These are phyloP conservation scores for Gopherus flavomarginatus DNA, from an alignment of 2,113 vertebrate genomes.

Conservation along the genomic window DNA sequence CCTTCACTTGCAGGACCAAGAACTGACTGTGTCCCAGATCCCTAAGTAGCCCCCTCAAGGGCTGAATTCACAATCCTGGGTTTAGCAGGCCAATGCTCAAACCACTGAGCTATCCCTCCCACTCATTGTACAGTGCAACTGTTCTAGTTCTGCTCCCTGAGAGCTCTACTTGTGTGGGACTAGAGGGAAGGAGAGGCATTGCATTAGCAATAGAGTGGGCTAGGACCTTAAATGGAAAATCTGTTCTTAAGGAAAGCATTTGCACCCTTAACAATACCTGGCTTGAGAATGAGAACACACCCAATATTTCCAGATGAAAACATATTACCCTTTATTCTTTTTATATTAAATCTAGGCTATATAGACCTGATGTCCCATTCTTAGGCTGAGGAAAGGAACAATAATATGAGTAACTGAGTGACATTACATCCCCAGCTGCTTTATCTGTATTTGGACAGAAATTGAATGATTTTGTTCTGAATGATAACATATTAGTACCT, in stretches of 20 bases:
- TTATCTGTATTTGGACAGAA: not conserved
- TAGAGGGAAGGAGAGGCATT: not conserved
- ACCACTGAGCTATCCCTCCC: too few relatives aligned
- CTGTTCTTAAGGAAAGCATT: slow-evolving; percentile 52
- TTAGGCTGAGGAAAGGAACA: not conserved
- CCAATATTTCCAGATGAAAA: not conserved
- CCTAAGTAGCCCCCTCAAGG: too few relatives aligned
- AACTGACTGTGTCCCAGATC: too few relatives aligned
- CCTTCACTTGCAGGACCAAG: too few relatives aligned
- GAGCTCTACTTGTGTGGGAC: not conserved
- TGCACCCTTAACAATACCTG: not conserved
- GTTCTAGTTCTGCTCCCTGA: slow-evolving; percentile 17
- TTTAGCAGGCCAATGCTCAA: too few relatives aligned
- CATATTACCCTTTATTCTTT: not conserved
- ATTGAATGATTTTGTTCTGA: not conserved
- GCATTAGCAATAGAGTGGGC: not conserved
- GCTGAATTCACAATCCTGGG: too few relatives aligned
- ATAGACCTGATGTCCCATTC: not conserved
- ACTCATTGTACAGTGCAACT: not conserved
- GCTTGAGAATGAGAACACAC: slow-evolving; percentile 13
- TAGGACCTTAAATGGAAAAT: slow-evolving; percentile 43
- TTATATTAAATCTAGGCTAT: not conserved
- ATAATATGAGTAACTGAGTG: not conserved
- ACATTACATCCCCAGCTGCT: not conserved
- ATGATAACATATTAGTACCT: slow-evolving; percentile 33